Percentiles rank a stretch among this genome's conserved stretches.
Conservation (phyloP, 2,888 invertebrate genomes). For the Neria commutata region DNA sequence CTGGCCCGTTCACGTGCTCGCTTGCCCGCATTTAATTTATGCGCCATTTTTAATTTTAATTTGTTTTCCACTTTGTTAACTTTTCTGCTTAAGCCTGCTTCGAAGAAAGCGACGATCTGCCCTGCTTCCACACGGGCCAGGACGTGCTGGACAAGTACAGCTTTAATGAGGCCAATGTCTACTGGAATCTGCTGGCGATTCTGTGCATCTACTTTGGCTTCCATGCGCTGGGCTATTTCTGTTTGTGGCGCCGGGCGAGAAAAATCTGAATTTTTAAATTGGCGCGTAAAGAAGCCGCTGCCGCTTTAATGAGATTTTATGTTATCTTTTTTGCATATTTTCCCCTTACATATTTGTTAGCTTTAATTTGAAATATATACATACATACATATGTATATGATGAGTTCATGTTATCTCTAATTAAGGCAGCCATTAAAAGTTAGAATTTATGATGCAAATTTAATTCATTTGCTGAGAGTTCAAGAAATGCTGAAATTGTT, state of each 20-base stretch:
- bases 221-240: slow-evolving; percentile 73
- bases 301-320: too few relatives aligned
- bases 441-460: too few relatives aligned
- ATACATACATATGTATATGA: too few relatives aligned
- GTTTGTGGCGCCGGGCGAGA: slow-evolving; percentile 69
- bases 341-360: too few relatives aligned
- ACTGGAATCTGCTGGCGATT: slow-evolving; percentile 72
- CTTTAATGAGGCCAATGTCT: slow-evolving; percentile 70
- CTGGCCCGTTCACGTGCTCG: too few relatives aligned
- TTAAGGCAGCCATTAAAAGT: too few relatives aligned
- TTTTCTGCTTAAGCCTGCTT: slow-evolving; percentile 67
- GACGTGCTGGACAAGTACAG: slow-evolving; percentile 77
- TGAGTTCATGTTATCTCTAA: too few relatives aligned
- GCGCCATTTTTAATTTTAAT: slow-evolving; percentile 10
- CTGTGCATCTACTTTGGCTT: slow-evolving; percentile 70
- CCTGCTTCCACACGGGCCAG: slow-evolving; percentile 74
- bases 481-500: too few relatives aligned
- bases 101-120: slow-evolving; percentile 66
- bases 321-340: neutral
- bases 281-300: too few relatives aligned
- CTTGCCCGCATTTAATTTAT: neutral
- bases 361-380: too few relatives aligned
- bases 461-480: too few relatives aligned
- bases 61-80: slow-evolving; percentile 7
- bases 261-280: slow-evolving; percentile 63